Evolutionary conservation across 2,113 vertebrate genomes (phyloP).

Genomic region (Mormyrus lacerda): DNA sequence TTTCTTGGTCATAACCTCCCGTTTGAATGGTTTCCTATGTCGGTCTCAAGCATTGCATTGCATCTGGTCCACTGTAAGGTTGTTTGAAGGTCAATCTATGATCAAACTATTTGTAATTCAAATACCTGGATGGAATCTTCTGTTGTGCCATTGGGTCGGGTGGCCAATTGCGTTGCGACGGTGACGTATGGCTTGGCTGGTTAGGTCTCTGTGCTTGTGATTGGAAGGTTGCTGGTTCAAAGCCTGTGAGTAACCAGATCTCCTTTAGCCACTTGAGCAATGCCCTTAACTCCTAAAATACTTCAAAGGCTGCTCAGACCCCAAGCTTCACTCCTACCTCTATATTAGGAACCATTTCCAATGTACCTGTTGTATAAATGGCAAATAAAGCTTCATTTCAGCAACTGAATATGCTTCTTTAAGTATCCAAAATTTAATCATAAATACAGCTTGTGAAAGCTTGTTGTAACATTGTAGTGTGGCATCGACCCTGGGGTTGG

Average conservation of each 20-base stretch:
- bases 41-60: background rate
- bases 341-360: background rate
- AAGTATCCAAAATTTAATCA: background rate
- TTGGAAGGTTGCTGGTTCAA: background rate
- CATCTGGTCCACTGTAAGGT: background rate
- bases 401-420: background rate
- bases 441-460: too few species aligned
- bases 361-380: background rate
- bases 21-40: background rate
- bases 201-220: background rate
- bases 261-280: too few species aligned
- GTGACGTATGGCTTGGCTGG: background rate
- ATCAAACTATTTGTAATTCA: background rate
- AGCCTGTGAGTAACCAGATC: background rate
- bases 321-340: background rate
- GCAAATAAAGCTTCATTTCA: background rate
- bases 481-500: background rate
- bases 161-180: background rate
- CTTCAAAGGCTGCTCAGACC: background rate
- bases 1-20: background rate
- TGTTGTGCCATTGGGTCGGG: background rate
- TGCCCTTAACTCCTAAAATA: too few species aligned
- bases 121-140: background rate
- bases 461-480: background rate
- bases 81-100: background rate